Percentiles rank a stretch among this genome's conserved stretches.
Conservation (phyloP, 2,888 invertebrate genomes). For the Nomada hirtipes region DNA sequence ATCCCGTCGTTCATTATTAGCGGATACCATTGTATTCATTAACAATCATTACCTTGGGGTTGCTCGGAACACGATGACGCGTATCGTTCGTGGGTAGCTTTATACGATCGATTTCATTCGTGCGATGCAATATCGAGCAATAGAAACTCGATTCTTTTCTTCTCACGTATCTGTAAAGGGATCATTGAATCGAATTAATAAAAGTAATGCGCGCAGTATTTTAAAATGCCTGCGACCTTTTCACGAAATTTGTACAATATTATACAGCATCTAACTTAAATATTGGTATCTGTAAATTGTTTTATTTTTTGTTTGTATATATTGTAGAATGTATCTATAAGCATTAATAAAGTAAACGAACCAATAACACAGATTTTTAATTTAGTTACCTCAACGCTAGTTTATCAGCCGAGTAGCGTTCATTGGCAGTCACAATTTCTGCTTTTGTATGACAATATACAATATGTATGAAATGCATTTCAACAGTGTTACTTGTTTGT, state of each 20-base stretch:
- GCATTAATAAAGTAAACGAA: neutral
- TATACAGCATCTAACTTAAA: neutral
- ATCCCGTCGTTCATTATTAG: neutral
- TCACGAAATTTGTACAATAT: neutral
- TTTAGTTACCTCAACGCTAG: neutral
- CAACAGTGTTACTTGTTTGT: neutral
- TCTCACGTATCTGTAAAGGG: neutral
- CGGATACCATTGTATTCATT: neutral
- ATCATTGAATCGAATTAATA: neutral
- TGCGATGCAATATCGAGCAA: slow-evolving; percentile 5
- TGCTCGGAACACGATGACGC: neutral
- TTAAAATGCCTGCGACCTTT: neutral
- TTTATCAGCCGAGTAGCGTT: neutral
- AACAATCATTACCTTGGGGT: neutral
- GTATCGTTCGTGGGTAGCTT: neutral
- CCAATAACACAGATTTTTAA: neutral
- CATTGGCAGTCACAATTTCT: neutral
- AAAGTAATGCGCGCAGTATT: too few species aligned
- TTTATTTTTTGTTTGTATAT: neutral
- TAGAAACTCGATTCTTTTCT: neutral
- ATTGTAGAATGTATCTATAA: neutral
- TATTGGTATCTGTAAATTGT: neutral
- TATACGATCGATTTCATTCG: slow-evolving; percentile 25
- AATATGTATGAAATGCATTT: neutral
- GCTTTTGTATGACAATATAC: neutral